These are phyloP conservation scores for Periophthalmus modestus DNA, from an alignment of 2,113 vertebrate species.

Conservation along the genomic window DNA sequence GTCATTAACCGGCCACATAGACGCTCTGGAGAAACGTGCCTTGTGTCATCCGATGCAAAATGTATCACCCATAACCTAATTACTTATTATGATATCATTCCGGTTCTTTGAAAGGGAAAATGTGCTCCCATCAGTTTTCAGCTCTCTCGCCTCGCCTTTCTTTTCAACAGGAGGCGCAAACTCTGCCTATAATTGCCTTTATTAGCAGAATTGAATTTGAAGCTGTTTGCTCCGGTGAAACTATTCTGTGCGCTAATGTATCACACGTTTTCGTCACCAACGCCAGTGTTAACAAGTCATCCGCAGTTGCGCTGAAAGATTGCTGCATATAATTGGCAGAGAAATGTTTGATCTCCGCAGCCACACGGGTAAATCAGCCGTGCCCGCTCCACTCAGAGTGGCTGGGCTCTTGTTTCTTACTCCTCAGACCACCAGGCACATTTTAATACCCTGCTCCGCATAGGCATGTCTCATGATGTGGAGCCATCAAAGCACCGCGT, in stretches of 20 bases:
- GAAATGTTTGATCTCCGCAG: conserved; percentile 54
- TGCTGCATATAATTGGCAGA: conserved; percentile 30
- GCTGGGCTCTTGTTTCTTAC: conserved; percentile 67
- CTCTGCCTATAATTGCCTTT: conserved; percentile 37
- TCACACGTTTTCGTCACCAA: conserved; percentile 6
- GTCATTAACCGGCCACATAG: conserved; percentile 42
- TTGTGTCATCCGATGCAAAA: conserved; percentile 19
- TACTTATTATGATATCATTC: conserved; percentile 47
- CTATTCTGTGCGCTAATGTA: conserved; percentile 18
- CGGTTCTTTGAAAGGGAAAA: conserved; percentile 51
- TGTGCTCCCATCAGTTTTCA: conserved; percentile 43
- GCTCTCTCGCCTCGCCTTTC: conserved; percentile 6
- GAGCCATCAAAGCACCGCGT: conserved; percentile 40
- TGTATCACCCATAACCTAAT: conserved; percentile 44
- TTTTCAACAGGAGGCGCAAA: conserved; percentile 26
- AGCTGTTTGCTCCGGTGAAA: conserved; percentile 36
- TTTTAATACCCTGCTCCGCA: conserved; percentile 64
- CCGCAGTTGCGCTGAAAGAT: conserved; percentile 21
- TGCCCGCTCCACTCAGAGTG: conserved; percentile 33
- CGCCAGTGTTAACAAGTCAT: conserved; percentile 21
- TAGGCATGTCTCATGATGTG: conserved; percentile 39
- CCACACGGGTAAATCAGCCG: conserved; percentile 43
- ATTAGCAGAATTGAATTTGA: conserved; percentile 37
- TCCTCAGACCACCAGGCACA: conserved; percentile 62
- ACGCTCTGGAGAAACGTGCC: conserved; percentile 34